Evolutionary conservation across 2,888 invertebrate species (phyloP).

Genomic region (Tridacna gigas): DNA sequence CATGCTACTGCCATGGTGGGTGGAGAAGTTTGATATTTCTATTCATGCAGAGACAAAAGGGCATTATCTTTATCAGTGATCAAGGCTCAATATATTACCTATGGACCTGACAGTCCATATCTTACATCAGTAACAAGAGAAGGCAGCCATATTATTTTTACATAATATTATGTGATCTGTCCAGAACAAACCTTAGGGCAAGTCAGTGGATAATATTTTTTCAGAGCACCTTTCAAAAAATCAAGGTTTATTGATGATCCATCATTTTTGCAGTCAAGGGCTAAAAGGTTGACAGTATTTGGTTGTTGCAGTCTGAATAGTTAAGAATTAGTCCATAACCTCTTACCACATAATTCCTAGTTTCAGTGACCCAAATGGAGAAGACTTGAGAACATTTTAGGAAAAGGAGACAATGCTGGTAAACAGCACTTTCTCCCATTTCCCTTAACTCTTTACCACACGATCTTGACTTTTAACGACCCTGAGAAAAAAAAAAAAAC

Average conservation of each 20-base stretch:
- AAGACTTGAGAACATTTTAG: too few relatives aligned
- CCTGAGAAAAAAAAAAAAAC: too few relatives aligned
- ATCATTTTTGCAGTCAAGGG: constrained; percentile 19
- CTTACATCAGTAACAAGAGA: not conserved
- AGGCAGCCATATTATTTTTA: constrained; percentile 24
- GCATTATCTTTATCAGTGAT: constrained; percentile 29
- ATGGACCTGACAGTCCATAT: constrained; percentile 26
- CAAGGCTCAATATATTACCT: constrained; percentile 19
- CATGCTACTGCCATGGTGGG: constrained; percentile 9
- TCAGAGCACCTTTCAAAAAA: constrained; percentile 15
- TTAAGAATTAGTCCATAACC: too few relatives aligned
- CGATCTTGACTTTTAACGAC: too few relatives aligned
- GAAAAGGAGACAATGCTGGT: too few relatives aligned
- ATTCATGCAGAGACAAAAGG: constrained; percentile 25
- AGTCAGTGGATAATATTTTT: constrained; percentile 10
- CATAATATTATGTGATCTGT: constrained; percentile 13
- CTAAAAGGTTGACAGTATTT: not conserved
- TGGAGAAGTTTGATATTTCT: constrained; percentile 19
- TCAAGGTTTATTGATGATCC: constrained; percentile 39
- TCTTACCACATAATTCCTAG: too few relatives aligned
- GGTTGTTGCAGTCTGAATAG: too few relatives aligned
- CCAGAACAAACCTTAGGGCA: not conserved
- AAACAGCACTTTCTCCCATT: too few relatives aligned
- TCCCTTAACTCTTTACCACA: too few relatives aligned
- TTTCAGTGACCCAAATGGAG: too few relatives aligned